Evolutionary conservation across 2,113 vertebrate species (phyloP).

Genomic region (Pyrgilauda ruficollis): DNA sequence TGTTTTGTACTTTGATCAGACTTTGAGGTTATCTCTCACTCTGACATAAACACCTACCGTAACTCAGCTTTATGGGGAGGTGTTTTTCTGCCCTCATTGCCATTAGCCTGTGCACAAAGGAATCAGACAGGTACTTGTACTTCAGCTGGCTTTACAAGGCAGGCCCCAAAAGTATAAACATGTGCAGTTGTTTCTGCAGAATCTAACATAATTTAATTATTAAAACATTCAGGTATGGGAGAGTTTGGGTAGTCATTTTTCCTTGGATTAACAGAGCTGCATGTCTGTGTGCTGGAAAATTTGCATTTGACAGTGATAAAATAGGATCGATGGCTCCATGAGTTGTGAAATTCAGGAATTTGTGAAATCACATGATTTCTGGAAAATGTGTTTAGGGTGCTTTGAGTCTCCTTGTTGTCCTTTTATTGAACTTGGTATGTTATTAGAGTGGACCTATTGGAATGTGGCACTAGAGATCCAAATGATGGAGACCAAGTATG

Average conservation of each 20-base stretch:
- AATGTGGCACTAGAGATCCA: neutral
- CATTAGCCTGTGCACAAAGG: neutral
- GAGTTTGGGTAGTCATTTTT: neutral
- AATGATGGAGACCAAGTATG: neutral
- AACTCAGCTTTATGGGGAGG: neutral
- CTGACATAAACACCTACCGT: neutral
- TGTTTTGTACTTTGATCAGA: neutral
- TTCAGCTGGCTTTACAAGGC: too few species aligned
- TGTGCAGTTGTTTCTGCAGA: neutral
- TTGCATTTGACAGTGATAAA: neutral
- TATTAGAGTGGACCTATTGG: neutral
- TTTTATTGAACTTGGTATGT: neutral
- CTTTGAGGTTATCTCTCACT: neutral
- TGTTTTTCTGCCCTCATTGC: neutral
- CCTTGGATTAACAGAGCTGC: neutral
- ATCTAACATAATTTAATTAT: neutral
- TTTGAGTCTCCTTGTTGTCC: neutral
- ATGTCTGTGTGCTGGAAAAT: neutral
- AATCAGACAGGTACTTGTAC: neutral
- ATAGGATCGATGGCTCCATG: neutral
- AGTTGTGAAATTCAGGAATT: neutral
- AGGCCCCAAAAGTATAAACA: neutral
- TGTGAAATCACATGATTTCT: neutral
- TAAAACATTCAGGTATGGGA: neutral
- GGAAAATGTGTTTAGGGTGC: neutral